Conservation (phyloP, 2,888 invertebrate genomes). For the Icerya purchasi region DNA sequence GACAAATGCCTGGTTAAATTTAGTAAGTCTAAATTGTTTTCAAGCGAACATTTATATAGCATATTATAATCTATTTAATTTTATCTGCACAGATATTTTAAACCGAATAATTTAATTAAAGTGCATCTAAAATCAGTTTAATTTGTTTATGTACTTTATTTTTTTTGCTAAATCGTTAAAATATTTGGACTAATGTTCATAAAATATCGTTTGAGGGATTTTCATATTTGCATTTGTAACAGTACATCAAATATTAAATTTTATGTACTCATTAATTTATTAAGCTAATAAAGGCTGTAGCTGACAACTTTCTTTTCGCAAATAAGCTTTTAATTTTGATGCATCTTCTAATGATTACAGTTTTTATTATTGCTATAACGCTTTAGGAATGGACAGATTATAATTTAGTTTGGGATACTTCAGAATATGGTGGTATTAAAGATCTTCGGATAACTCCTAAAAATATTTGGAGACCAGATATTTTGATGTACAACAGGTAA, state of each 20-base stretch:
- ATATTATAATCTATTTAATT: not conserved
- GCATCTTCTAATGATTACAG: not conserved
- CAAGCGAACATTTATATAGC: not conserved
- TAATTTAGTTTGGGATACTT: constrained; percentile 89
- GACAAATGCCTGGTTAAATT: constrained; percentile 36
- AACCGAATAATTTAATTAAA: no score
- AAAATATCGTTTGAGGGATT: no score
- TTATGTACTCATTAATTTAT: no score
- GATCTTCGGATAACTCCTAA: constrained; percentile 85
- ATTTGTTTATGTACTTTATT: no score
- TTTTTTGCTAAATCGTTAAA: no score
- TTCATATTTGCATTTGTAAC: no score
- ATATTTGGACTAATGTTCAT: no score
- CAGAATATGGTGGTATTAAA: constrained; percentile 82
- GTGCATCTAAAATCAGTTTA: no score
- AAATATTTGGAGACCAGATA: constrained; percentile 95
- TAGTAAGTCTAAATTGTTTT: constrained; percentile 28
- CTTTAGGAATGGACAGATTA: constrained; percentile 90
- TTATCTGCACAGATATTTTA: not conserved
- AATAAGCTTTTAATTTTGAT: not conserved
- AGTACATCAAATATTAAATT: no score
- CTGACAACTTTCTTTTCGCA: no score
- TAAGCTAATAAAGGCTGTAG: no score
- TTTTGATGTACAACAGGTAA: constrained; percentile 99
- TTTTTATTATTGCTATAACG: not conserved